phyloP scores from a whole-genome alignment of 2,888 invertebrate species.

The Sminthurinus aureus region DNA sequence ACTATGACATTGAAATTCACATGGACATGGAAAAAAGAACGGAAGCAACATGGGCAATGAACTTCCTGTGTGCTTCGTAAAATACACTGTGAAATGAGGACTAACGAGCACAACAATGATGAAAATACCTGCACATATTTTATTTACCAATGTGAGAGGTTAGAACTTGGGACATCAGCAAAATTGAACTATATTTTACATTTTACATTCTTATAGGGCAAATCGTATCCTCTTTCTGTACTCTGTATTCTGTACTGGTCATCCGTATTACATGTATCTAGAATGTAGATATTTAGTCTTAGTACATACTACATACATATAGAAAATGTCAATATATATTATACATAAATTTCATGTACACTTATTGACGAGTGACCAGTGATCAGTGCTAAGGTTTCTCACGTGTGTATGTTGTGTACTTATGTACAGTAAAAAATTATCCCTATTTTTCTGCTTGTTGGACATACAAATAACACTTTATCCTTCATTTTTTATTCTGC shows the following conservation, averaged over 20 bases:
- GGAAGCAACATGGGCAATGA: conserved; percentile 58
- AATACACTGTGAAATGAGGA: conserved; percentile 24
- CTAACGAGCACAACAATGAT: conserved; percentile 12
- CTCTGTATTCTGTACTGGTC: not conserved
- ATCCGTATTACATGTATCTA: not conserved
- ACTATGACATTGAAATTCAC: conserved; percentile 43
- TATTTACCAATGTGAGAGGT: not conserved
- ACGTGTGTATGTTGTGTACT: too few species aligned
- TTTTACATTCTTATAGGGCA: not conserved
- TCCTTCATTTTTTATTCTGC: too few species aligned
- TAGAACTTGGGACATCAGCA: not conserved
- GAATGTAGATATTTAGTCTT: too few species aligned
- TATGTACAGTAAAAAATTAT: too few species aligned
- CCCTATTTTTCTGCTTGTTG: too few species aligned
- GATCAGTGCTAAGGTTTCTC: too few species aligned
- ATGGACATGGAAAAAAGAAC: conserved; percentile 39
- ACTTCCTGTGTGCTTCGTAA: conserved; percentile 53
- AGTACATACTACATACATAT: too few species aligned
- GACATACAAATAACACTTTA: too few species aligned
- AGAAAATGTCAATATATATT: too few species aligned
- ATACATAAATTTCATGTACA: too few species aligned
- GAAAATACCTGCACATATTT: not conserved
- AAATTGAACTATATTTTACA: not conserved
- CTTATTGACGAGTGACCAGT: too few species aligned
- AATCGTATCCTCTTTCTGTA: not conserved